Evolutionary conservation across 2,797 vertebrate species (phyloP), one percentile per base, ranked within the genome.

Genomic region (Sebastes vulpes): DNA sequence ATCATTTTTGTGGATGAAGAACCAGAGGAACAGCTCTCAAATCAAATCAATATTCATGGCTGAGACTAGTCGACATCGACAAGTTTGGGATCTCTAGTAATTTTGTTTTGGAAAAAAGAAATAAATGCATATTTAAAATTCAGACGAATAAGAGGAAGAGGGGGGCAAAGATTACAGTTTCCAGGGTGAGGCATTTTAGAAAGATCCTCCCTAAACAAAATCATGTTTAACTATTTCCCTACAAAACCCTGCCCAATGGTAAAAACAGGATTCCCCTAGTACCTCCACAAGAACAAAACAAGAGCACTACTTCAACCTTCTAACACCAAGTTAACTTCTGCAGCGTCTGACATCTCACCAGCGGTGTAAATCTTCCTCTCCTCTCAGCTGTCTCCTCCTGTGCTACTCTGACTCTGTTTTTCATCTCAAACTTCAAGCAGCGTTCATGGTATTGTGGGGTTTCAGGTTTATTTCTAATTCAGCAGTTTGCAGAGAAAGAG

Each of bases 401-500:
- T 31, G 85, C 87, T 90, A 77, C 90, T 87, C 84, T 70, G 70
- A 75, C 68, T 85, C 82, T 65, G 77, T 74, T 94, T 93, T 93
- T 95, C 79, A 92, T 93, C 88, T 92, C 75, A 86, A 90, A 91
- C 91, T 91, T 86, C 73, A 82, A 77, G 74, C 91, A 83, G 86
- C 71, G 56, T 75, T 93, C 73, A n/a, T 61, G 87, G 77, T 46
- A 81, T 75, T 72, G 59, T 63, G 83, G 85, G 79, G 71, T 84
- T 88, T 89, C 82, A 65, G 83, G 76, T 79, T 87, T 78, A 85
- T 92, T 88, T 92, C 83, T 93, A 93, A 92, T 95, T 94, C 91
- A 91, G 89, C 81, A 76, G 82, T 87, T 89, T 87, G 86, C 83
- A 83, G 86, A 67, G 64, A 68, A 42, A 73, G 83, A 82, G 65